A percentile compares a stretch with the other conserved stretches of the same genome.
These are phyloP conservation scores for Drosophila paulistorum DNA, from an alignment of 1,140 invertebrate species.

Conservation along the genomic window DNA sequence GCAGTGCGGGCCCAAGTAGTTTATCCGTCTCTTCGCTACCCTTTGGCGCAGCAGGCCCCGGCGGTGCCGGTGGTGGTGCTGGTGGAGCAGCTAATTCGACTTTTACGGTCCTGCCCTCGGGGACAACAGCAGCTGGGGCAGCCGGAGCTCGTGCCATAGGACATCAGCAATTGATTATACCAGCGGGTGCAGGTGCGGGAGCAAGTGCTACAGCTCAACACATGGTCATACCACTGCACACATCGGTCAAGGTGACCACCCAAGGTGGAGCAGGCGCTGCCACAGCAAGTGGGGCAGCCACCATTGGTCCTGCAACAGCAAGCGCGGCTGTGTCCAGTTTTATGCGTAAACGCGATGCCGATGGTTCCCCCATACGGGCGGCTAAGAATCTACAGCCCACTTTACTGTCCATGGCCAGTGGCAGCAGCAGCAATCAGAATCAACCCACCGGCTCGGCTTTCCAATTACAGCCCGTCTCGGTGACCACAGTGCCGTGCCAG, in stretches of 20 bases:
- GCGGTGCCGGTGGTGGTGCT: slow-evolving; percentile 25
- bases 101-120: slow-evolving; percentile 74
- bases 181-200: slow-evolving; percentile 33
- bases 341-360: slow-evolving; percentile 77
- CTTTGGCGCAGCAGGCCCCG: slow-evolving; percentile 46
- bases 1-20: slow-evolving; percentile 46
- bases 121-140: slow-evolving; percentile 34
- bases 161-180: slow-evolving; percentile 70
- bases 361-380: slow-evolving; percentile 86
- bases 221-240: slow-evolving; percentile 80
- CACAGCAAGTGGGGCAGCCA: slow-evolving; percentile 37
- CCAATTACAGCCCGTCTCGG: slow-evolving; percentile 69
- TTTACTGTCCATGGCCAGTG: slow-evolving; percentile 83
- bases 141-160: slow-evolving; percentile 63
- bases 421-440: slow-evolving; percentile 39
- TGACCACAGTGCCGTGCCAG: slow-evolving; percentile 72
- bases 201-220: slow-evolving; percentile 56
- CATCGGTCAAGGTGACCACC: slow-evolving; percentile 77
- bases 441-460: slow-evolving; percentile 57
- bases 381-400: slow-evolving; percentile 86
- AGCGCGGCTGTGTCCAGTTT: slow-evolving; percentile 50
- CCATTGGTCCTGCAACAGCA: slow-evolving; percentile 26
- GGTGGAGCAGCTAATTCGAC: slow-evolving; percentile 52
- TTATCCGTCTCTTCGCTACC: slow-evolving; percentile 75
- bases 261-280: not conserved